A percentile compares a stretch with the other conserved stretches of the same genome.
phyloP scores from a whole-genome alignment of 2,888 invertebrate species.

The Steinernema carpocapsae region DNA sequence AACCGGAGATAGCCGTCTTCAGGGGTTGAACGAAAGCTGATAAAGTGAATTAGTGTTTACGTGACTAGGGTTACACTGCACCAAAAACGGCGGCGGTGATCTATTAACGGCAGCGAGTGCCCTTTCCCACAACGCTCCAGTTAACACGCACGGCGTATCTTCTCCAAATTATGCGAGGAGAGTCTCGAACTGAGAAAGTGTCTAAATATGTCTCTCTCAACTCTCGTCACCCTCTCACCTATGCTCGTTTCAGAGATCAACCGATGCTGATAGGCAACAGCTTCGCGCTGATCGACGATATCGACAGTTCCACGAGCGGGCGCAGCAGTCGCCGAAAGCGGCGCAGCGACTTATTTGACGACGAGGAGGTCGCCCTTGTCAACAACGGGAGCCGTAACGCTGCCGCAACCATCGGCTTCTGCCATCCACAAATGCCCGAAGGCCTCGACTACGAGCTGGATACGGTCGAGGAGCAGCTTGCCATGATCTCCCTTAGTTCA shows the following conservation, averaged over 20 bases:
- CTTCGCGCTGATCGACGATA: slow-evolving; percentile 47
- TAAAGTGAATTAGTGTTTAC: too few species aligned
- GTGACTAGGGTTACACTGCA: too few species aligned
- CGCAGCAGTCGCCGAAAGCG: slow-evolving; percentile 28
- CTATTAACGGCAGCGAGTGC: too few species aligned
- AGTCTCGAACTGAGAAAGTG: background rate
- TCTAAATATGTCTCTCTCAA: slow-evolving; percentile 1
- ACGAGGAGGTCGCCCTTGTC: background rate
- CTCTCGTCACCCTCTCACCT: slow-evolving; percentile 16
- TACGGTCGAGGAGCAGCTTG: slow-evolving; percentile 23
- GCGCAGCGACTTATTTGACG: slow-evolving; percentile 22
- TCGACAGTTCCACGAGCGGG: slow-evolving; percentile 27
- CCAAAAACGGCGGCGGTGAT: too few species aligned
- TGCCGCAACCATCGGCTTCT: background rate
- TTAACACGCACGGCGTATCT: too few species aligned
- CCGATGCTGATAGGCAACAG: slow-evolving; percentile 55
- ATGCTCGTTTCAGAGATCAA: slow-evolving; percentile 43
- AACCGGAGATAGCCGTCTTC: too few species aligned
- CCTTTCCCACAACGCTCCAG: too few species aligned
- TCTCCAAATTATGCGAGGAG: background rate
- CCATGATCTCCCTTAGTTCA: slow-evolving; percentile 26
- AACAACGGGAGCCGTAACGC: background rate
- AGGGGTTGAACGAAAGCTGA: too few species aligned
- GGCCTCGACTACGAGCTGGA: slow-evolving; percentile 22
- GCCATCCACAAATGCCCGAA: background rate